These are phyloP conservation scores for Nymphicus hollandicus DNA, from an alignment of 2,113 vertebrate genomes.

Conservation along the genomic window DNA sequence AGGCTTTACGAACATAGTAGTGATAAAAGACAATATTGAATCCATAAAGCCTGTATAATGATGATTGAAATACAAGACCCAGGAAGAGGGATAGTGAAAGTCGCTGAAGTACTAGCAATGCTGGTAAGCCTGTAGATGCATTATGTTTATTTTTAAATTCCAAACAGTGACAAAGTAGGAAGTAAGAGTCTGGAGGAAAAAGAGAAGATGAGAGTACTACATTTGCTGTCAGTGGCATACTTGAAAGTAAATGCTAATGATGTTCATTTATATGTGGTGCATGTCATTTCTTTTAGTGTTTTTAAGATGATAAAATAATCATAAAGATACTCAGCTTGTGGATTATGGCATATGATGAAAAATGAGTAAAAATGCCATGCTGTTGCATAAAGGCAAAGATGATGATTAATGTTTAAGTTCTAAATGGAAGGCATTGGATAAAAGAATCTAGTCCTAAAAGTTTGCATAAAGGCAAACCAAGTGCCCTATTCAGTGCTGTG, in stretches of 20 bases:
- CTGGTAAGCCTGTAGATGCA: not conserved
- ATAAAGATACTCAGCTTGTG: not conserved
- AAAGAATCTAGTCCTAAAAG: not conserved
- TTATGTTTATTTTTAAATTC: not conserved
- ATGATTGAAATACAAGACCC: conserved; percentile 44
- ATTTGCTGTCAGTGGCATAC: not conserved
- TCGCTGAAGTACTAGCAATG: not conserved
- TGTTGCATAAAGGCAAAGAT: not conserved
- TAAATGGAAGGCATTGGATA: not conserved
- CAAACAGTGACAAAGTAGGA: not conserved
- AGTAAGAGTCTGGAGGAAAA: not conserved
- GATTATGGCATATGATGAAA: not conserved
- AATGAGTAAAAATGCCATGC: not conserved
- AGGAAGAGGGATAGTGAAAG: not conserved
- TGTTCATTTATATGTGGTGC: not conserved
- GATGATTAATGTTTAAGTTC: not conserved
- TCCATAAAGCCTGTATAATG: conserved; percentile 49
- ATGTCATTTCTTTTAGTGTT: not conserved
- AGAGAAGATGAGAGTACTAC: not conserved
- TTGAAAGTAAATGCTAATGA: conserved; percentile 31
- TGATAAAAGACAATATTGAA: conserved; percentile 49
- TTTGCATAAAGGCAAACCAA: not conserved
- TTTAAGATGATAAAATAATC: conserved; percentile 35
- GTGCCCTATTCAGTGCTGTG: not conserved
- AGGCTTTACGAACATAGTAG: not conserved